Conservation (phyloP, 2,113 vertebrate genomes). For the Crotophaga sulcirostris region DNA sequence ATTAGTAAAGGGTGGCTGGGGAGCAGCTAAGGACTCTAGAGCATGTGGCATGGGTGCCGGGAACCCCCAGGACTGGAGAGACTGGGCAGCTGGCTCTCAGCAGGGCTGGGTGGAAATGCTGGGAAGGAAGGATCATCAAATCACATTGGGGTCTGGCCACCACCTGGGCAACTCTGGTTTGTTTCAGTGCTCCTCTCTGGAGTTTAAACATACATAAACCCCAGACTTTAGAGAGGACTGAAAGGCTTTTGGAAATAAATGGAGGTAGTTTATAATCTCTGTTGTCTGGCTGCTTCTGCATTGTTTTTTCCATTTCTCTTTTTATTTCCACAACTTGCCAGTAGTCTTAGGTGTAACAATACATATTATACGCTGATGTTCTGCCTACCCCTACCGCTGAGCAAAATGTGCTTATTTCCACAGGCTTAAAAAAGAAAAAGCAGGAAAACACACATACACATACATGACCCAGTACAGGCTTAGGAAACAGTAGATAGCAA, state of each 20-base stretch:
- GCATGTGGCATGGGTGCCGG: accelerated
- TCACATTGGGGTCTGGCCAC: background rate
- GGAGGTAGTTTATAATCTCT: background rate
- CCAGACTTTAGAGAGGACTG: background rate
- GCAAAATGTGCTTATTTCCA: background rate
- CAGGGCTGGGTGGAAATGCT: background rate
- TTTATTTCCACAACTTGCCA: background rate
- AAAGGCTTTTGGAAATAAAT: background rate
- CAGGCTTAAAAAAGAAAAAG: background rate
- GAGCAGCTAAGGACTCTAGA: background rate
- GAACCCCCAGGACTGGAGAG: background rate
- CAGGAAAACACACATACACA: conserved; percentile 2
- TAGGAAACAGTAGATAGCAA: conserved; percentile 9
- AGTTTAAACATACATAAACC: background rate
- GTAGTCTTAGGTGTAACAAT: background rate
- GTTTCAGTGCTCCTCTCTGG: background rate
- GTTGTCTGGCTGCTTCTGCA: background rate
- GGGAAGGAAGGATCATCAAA: background rate
- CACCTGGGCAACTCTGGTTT: background rate
- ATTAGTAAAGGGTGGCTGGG: background rate
- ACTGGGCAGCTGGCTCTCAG: background rate
- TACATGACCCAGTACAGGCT: background rate
- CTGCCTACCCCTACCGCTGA: background rate
- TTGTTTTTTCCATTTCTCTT: background rate
- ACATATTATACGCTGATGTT: background rate